These are phyloP conservation scores for Delichon dasypus DNA, from an alignment of 2,797 vertebrate genomes.

Conservation along the genomic window DNA sequence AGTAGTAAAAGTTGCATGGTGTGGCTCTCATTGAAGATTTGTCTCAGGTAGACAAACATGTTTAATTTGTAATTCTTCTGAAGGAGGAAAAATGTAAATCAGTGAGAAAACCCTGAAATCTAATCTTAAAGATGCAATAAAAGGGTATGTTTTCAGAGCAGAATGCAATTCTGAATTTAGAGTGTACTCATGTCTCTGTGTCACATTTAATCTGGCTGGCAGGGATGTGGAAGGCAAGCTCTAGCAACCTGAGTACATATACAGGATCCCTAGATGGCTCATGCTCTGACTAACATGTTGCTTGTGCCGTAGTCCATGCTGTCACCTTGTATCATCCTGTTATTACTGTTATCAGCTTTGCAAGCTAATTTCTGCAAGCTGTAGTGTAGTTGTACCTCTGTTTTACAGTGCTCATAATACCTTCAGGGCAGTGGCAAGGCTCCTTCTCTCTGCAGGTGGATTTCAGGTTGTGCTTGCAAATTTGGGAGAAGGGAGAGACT, in stretches of 20 bases:
- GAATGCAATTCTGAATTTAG: not conserved
- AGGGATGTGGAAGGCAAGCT: not conserved
- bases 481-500: not conserved
- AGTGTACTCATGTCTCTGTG: not conserved
- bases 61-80: conserved; percentile 7
- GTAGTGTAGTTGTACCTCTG: not conserved
- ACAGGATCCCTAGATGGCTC: not conserved
- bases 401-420: not conserved
- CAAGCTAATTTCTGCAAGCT: conserved; percentile 17
- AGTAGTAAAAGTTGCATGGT: not conserved
- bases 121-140: not conserved
- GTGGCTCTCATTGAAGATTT: not conserved
- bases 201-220: conserved; percentile 1
- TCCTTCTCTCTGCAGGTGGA: not conserved
- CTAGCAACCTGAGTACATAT: not conserved
- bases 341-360: not conserved
- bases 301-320: not conserved
- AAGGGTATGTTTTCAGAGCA: not conserved
- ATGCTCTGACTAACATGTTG: not conserved
- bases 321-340: not conserved
- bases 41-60: not conserved
- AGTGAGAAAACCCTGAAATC: not conserved
- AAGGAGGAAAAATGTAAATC: not conserved
- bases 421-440: not conserved
- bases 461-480: not conserved